Percentiles rank a stretch among this genome's conserved stretches.
Conservation (phyloP, 2,113 vertebrate species). For the Cavia porcellus region DNA sequence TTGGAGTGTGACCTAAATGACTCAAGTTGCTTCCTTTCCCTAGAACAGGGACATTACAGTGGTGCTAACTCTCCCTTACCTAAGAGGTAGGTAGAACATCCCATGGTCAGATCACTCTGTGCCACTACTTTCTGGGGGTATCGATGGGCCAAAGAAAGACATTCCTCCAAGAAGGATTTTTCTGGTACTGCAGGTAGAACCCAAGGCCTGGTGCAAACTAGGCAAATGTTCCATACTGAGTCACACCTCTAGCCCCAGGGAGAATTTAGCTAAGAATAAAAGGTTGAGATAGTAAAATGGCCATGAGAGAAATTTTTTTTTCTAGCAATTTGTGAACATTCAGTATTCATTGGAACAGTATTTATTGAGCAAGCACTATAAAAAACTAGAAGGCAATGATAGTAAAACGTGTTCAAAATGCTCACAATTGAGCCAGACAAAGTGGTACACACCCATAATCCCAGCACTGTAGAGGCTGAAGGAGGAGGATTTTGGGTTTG, state of each 20-base stretch:
- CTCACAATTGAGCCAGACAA: background rate
- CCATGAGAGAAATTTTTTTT: background rate
- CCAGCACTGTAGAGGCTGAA: background rate
- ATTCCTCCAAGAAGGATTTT: background rate
- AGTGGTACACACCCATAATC: background rate
- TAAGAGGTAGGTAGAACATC: background rate
- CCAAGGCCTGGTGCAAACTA: background rate
- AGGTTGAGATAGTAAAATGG: background rate
- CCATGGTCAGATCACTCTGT: background rate
- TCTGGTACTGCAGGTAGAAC: background rate
- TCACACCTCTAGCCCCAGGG: background rate
- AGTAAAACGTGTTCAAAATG: background rate
- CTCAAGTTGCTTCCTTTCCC: constrained; percentile 69
- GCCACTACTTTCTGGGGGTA: background rate
- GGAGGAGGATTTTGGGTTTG: background rate
- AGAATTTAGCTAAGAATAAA: background rate
- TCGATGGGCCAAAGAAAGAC: background rate
- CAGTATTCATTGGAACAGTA: constrained; percentile 1
- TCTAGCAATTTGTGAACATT: constrained; percentile 10
- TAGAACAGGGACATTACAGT: constrained; percentile 41
- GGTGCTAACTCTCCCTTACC: background rate
- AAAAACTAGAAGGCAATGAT: background rate
- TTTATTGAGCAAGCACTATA: constrained; percentile 1
- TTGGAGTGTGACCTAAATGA: constrained; percentile 64
- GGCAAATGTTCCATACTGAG: background rate